These are phyloP conservation scores for Cetoscarus ocellatus DNA, from an alignment of 2,797 vertebrate genomes.

Conservation along the genomic window DNA sequence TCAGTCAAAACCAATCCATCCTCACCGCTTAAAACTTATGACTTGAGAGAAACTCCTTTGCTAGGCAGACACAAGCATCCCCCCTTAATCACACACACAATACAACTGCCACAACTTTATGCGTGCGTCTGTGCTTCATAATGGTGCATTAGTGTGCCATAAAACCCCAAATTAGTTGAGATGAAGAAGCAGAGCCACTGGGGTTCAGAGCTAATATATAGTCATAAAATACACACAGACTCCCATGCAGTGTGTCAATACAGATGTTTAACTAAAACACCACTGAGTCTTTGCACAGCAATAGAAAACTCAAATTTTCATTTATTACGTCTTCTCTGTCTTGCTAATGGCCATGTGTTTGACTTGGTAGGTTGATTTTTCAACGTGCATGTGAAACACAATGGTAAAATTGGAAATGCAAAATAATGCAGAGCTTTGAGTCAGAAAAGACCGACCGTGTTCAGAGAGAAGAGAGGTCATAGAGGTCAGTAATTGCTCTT, in stretches of 20 bases:
- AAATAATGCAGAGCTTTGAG: constrained; percentile 3
- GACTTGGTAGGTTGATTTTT: not conserved
- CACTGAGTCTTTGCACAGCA: not conserved
- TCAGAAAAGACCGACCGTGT: constrained; percentile 4
- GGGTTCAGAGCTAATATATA: constrained; percentile 66
- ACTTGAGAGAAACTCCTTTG: constrained; percentile 41
- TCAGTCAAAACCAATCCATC: constrained; percentile 48
- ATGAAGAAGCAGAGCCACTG: constrained; percentile 70
- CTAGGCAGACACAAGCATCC: constrained; percentile 12
- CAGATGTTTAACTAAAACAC: constrained; percentile 14
- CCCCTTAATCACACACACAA: not conserved
- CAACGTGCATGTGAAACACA: not conserved
- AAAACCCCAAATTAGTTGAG: constrained; percentile 73
- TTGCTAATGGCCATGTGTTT: not conserved
- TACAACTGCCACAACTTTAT: constrained; percentile 11
- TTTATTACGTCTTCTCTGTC: not conserved
- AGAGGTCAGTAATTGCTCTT: constrained; percentile 34
- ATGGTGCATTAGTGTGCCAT: constrained; percentile 56
- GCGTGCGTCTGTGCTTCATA: constrained; percentile 36
- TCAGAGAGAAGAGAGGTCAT: constrained; percentile 7
- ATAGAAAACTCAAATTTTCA: not conserved
- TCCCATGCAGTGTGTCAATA: constrained; percentile 11
- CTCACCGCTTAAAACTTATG: constrained; percentile 48
- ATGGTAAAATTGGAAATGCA: constrained; percentile 10
- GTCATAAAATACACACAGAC: constrained; percentile 41